Evolutionary conservation across 53 echinoderm and acorn worm genomes (phyloP), one percentile per base, ranked within the genome.

Genomic region (Zoroaster sp.): DNA sequence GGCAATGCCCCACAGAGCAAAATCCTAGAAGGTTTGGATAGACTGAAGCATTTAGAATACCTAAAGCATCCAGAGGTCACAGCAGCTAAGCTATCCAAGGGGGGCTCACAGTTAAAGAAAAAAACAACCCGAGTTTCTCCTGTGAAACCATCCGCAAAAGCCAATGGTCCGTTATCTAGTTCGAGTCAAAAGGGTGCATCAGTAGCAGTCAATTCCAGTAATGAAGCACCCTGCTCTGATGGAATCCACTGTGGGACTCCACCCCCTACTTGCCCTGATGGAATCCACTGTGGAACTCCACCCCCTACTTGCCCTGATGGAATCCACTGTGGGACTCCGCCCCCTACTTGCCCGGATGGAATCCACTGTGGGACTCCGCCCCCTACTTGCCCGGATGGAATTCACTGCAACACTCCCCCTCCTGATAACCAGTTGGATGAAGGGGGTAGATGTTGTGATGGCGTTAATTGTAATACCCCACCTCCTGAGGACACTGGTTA

Each of bases 1-100:
- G 99, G 99, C 11, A 99, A 99, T 89, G 99, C 99, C 40, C 93
- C 96, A 15, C 99, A 99, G 77, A 93, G 87, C 75, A 96, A 94
- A 72, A 94, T 99, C 49, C 86, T 99, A 11, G 99, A 99, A 80
- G 99, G 99, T 21, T 89, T 99, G 14, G 99, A 99, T 74, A 89
- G 90, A 55, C 66, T 96, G 23, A 99, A 99, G 80, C 93, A 96
- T 81, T 86, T 99, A 85, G 94, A 95, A n/a, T 99, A 91, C 87
- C 74, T 99, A 45, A 94, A 96, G 66, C 87, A 90, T 36, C 65
- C 88, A 53, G 94, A 99, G 70, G 91, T 88, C 14, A 89, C 87
- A 23, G 72, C 88, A 36, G 81, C 75, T 18, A 88, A 74, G 68
- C 80, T 93, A 9, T 46, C 66, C 33, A 93, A 86, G 38, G 89